phyloP scores from a whole-genome alignment of 2,113 vertebrate species.

The Symphodus melops region DNA sequence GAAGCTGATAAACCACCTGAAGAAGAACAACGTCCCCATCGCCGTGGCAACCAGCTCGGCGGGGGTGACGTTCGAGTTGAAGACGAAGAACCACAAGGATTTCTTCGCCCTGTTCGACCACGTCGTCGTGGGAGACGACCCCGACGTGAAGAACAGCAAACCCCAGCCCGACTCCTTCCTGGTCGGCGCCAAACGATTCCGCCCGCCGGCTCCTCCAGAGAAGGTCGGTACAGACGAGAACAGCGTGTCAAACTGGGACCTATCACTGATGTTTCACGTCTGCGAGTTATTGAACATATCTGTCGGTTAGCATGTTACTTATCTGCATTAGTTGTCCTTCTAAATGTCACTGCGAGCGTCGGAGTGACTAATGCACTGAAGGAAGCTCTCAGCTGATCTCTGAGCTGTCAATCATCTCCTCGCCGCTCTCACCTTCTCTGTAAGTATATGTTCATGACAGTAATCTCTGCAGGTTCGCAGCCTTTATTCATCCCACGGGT shows the following conservation, averaged over 20 bases:
- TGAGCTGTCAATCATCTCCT: no score
- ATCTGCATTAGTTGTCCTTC: no score
- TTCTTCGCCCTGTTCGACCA: conserved; percentile 90
- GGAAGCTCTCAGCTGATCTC: no score
- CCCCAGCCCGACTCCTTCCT: conserved; percentile 91
- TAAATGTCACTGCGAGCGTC: no score
- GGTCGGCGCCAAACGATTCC: conserved; percentile 88
- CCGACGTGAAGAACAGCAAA: conserved; percentile 86
- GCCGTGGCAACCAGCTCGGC: conserved; percentile 91
- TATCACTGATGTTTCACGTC: no score
- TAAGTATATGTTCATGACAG: neutral
- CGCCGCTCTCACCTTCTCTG: neutral
- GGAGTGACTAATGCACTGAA: no score
- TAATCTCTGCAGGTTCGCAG: neutral
- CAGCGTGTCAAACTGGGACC: no score
- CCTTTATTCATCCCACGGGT: neutral
- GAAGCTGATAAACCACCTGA: conserved; percentile 87
- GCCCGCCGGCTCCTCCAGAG: conserved; percentile 72
- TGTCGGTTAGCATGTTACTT: no score
- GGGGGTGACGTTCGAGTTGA: conserved; percentile 80
- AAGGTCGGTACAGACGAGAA: no score
- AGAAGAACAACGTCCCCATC: conserved; percentile 83
- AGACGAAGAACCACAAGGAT: conserved; percentile 85
- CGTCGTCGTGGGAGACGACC: conserved; percentile 91
- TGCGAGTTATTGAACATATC: no score